phyloP scores from a whole-genome alignment of 2,797 vertebrate species.

The Otolemur crassicaudatus region DNA sequence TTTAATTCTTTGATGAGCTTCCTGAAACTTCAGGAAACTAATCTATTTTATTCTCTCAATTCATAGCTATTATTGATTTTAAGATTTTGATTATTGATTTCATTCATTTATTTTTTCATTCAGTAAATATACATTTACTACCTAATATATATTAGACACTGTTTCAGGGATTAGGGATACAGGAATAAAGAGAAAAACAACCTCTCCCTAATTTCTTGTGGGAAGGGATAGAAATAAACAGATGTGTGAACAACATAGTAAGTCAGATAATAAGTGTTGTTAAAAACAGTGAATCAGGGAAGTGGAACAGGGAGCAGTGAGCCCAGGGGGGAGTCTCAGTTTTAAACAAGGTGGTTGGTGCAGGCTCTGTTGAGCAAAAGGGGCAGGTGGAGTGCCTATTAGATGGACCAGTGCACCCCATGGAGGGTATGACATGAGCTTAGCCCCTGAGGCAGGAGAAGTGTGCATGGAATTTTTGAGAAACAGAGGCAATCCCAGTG shows the following conservation, averaged over 20 bases:
- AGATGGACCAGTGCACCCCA: accelerated
- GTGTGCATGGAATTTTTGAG: background rate
- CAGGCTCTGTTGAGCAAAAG: background rate
- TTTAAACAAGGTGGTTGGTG: background rate
- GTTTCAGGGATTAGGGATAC: background rate
- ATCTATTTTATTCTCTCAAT: background rate
- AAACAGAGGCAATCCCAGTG: background rate
- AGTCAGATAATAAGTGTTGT: background rate
- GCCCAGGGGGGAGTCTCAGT: background rate
- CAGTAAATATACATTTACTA: background rate
- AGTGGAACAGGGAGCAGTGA: accelerated
- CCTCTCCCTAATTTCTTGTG: background rate
- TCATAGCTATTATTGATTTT: background rate
- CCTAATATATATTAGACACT: background rate
- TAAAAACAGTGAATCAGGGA: background rate
- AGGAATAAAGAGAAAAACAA: background rate
- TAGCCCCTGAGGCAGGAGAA: background rate
- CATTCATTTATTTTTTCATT: constrained; percentile 22
- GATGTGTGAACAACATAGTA: background rate
- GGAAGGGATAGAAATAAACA: background rate
- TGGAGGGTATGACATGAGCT: accelerated
- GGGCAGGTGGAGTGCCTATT: background rate
- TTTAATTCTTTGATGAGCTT: background rate
- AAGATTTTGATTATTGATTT: background rate
- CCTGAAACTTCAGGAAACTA: background rate